These are phyloP conservation scores for Campoplex capitator DNA, from an alignment of 2,888 invertebrate species.

Conservation along the genomic window DNA sequence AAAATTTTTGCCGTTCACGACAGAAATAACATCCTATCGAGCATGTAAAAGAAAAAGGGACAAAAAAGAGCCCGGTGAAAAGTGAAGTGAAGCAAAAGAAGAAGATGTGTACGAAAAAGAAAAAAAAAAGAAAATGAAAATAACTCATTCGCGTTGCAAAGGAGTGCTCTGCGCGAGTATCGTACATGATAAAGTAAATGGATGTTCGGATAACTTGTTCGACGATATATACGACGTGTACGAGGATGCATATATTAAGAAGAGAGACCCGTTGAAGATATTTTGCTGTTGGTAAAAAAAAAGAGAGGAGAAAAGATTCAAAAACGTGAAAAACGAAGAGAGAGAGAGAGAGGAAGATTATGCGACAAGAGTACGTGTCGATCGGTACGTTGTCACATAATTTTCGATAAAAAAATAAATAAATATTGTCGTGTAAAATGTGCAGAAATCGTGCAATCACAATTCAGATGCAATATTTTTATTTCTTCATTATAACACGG, in stretches of 20 bases:
- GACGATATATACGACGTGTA: slow-evolving; percentile 63
- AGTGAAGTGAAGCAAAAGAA: too few relatives aligned
- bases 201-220: slow-evolving; percentile 60
- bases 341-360: not conserved
- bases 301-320: not conserved
- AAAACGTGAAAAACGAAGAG: slow-evolving; percentile 9
- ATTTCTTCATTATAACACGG: slow-evolving; percentile 38
- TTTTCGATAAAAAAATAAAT: slow-evolving; percentile 21
- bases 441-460: not conserved
- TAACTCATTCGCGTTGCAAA: slow-evolving; percentile 40
- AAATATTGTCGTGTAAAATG: not conserved
- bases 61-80: not conserved
- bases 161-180: not conserved
- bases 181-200: slow-evolving; percentile 49
- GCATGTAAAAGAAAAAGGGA: not conserved
- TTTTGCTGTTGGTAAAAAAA: slow-evolving; percentile 27
- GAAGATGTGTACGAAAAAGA: not conserved
- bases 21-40: slow-evolving; percentile 30
- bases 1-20: slow-evolving; percentile 16
- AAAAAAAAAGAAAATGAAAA: slow-evolving; percentile 25
- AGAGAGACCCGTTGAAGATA: slow-evolving; percentile 36
- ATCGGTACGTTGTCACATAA: slow-evolving; percentile 64
- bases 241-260: slow-evolving; percentile 61
- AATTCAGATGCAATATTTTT: slow-evolving; percentile 15
- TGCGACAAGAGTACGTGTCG: slow-evolving; percentile 58